Evolutionary conservation across 2,888 invertebrate genomes (phyloP).

Genomic region (Mimas tiliae): DNA sequence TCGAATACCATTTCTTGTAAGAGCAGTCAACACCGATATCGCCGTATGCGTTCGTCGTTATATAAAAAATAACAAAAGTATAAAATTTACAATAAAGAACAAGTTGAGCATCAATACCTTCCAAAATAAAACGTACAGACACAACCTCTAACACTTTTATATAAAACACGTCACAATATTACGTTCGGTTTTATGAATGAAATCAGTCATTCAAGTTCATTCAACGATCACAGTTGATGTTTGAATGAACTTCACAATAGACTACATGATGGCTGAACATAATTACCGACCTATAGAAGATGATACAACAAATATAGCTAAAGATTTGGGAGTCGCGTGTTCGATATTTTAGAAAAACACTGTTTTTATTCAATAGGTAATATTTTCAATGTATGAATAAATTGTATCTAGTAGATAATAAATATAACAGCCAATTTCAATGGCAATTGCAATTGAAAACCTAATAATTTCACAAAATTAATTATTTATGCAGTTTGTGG

Average conservation of each 20-base stretch:
- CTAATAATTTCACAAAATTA: too few relatives aligned
- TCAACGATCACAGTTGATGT: conserved; percentile 40
- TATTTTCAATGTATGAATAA: too few relatives aligned
- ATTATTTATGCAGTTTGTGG: too few relatives aligned
- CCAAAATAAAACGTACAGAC: conserved; percentile 6
- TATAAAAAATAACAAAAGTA: too few relatives aligned
- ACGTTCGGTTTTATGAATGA: conserved; percentile 21
- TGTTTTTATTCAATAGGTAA: neutral
- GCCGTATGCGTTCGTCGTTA: too few relatives aligned
- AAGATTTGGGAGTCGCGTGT: neutral
- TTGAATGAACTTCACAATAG: conserved; percentile 42
- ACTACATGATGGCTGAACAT: conserved; percentile 14
- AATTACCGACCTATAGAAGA: conserved; percentile 15
- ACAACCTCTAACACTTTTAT: conserved; percentile 17
- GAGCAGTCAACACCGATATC: too few relatives aligned
- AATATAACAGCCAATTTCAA: too few relatives aligned
- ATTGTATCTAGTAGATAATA: too few relatives aligned
- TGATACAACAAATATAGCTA: conserved; percentile 12
- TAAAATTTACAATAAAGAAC: neutral
- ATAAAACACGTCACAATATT: conserved; percentile 5
- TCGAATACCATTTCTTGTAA: neutral
- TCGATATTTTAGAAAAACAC: neutral
- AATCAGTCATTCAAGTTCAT: conserved; percentile 23
- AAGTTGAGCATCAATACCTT: neutral
- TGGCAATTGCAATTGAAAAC: too few relatives aligned